These are phyloP conservation scores for Turnix velox DNA, from an alignment of 2,113 vertebrate genomes.

Conservation along the genomic window DNA sequence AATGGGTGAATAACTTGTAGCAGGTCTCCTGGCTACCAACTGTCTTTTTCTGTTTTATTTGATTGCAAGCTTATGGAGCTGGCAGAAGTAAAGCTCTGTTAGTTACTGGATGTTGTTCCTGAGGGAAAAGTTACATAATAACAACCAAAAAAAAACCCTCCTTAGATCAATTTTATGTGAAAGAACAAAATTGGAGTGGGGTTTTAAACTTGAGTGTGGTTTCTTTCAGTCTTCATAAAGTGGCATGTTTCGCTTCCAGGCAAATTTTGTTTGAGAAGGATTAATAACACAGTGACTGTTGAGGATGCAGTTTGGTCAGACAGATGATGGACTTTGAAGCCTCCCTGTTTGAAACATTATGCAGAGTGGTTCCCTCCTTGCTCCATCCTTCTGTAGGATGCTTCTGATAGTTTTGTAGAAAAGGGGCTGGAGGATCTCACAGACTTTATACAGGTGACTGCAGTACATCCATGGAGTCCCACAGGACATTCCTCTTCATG, in stretches of 20 bases:
- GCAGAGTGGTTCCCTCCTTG: neutral
- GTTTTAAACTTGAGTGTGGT: neutral
- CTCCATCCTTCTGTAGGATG: neutral
- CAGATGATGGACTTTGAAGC: neutral
- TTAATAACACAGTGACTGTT: neutral
- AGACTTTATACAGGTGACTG: neutral
- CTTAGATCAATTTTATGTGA: neutral
- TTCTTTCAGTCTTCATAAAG: neutral
- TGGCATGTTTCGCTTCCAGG: neutral
- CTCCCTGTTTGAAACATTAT: neutral
- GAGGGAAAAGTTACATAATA: neutral
- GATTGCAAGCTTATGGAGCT: neutral
- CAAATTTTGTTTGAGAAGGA: neutral
- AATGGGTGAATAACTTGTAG: neutral
- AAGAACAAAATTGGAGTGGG: neutral
- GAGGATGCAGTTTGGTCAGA: neutral
- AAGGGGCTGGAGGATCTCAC: neutral
- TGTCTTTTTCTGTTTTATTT: neutral
- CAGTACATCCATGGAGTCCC: rapidly evolving
- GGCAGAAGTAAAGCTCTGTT: neutral
- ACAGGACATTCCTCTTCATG: neutral
- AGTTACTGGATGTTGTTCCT: neutral
- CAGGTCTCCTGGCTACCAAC: neutral
- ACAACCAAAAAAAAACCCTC: rapidly evolving
- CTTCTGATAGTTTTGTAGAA: neutral